Conservation (phyloP, 2,888 invertebrate species). For the Pollenia griseotomentosa region DNA sequence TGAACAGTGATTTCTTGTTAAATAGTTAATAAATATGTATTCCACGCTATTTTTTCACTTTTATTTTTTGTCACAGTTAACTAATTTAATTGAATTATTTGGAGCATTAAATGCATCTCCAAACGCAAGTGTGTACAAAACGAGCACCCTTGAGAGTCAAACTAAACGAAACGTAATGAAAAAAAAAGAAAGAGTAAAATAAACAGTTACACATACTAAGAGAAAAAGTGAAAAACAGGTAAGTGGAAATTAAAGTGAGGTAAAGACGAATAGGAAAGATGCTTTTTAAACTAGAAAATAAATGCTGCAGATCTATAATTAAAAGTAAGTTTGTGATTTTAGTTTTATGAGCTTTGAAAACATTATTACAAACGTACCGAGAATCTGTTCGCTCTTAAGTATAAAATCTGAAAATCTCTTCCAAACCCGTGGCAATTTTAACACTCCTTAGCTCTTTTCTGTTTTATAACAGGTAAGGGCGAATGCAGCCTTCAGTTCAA, state of each 20-base stretch:
- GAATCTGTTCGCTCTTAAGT: no score
- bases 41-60: not conserved
- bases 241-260: not conserved
- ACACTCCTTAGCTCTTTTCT: no score
- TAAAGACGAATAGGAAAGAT: slow-evolving; percentile 11
- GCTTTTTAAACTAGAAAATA: not conserved
- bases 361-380: no score
- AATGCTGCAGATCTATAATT: not conserved
- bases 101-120: slow-evolving; percentile 73
- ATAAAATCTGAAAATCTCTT: no score
- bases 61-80: slow-evolving; percentile 54
- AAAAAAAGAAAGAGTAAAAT: not conserved
- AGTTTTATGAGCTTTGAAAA: no score
- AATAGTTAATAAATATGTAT: slow-evolving; percentile 31
- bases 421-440: no score
- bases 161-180: slow-evolving; percentile 57
- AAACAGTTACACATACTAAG: slow-evolving; percentile 2
- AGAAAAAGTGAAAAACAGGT: not conserved
- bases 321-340: no score
- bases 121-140: slow-evolving; percentile 68
- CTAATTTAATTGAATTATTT: slow-evolving; percentile 72
- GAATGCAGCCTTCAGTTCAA: no score
- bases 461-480: no score
- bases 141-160: slow-evolving; percentile 67
- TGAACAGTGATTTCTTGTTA: slow-evolving; percentile 23